A percentile compares a stretch with the other conserved stretches of the same genome.
These are phyloP conservation scores for Thomomys bottae DNA, from an alignment of 2,113 vertebrate species.

Conservation along the genomic window DNA sequence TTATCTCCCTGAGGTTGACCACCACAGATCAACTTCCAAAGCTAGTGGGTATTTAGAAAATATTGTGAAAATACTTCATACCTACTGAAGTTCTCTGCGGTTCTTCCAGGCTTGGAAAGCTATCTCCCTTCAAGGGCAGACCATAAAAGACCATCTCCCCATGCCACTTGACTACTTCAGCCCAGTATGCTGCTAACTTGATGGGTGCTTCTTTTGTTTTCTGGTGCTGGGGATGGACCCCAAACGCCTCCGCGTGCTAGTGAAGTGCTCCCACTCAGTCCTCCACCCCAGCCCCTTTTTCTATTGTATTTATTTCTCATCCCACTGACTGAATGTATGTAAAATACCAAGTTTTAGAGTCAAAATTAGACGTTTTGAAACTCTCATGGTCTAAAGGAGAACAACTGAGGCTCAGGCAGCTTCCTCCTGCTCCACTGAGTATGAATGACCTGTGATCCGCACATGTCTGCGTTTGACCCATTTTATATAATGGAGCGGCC, in stretches of 20 bases:
- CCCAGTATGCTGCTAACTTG: not conserved
- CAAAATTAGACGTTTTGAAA: not conserved
- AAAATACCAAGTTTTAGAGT: not conserved
- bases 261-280: no score
- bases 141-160: not conserved
- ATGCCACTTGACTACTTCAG: not conserved
- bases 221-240: not conserved
- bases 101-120: not conserved
- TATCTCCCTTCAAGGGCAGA: not conserved
- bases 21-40: not conserved
- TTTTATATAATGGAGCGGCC: not conserved
- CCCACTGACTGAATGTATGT: conserved; percentile 2
- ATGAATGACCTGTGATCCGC: no score
- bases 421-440: no score
- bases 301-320: not conserved
- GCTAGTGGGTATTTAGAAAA: not conserved
- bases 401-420: no score
- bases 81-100: not conserved
- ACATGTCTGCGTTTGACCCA: no score
- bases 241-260: no score
- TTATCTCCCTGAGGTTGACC: no score
- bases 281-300: not conserved
- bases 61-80: not conserved
- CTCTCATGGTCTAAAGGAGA: no score
- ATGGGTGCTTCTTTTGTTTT: not conserved